phyloP scores from a whole-genome alignment of 2,113 vertebrate genomes.

The Entomyzon cyanotis region DNA sequence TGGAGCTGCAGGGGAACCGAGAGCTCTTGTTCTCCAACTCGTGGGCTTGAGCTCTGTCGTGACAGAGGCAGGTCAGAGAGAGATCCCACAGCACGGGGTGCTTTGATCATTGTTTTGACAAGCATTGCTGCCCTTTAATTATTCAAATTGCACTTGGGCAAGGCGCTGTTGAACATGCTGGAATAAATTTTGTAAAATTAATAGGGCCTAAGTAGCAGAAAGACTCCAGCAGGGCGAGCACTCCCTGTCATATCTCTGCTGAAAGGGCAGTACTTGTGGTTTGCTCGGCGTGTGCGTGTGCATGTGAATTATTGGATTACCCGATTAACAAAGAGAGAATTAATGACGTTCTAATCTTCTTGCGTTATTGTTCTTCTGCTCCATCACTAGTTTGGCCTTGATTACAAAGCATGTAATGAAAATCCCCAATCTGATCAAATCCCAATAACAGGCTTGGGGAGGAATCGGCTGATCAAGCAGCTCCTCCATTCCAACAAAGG shows the following conservation, averaged over 20 bases:
- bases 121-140: not conserved
- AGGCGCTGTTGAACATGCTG: fast-evolving
- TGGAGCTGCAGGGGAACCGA: not conserved
- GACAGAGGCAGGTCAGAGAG: not conserved
- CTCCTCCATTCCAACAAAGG: not conserved
- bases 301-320: slow-evolving; percentile 62
- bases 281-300: not conserved
- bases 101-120: not conserved
- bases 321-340: slow-evolving; percentile 37
- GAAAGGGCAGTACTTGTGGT: not conserved
- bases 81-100: fast-evolving
- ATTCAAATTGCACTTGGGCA: not conserved
- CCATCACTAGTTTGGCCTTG: not conserved
- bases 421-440: slow-evolving; percentile 54
- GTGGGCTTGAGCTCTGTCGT: not conserved
- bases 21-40: fast-evolving
- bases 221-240: not conserved
- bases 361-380: slow-evolving; percentile 31
- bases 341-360: slow-evolving; percentile 61
- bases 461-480: slow-evolving; percentile 25
- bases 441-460: slow-evolving; percentile 25
- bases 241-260: not conserved
- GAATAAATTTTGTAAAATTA: not conserved
- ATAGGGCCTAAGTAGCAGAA: not conserved
- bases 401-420: slow-evolving; percentile 27